Conservation (phyloP, 2,888 invertebrate genomes). For the Uropetala carovei region DNA sequence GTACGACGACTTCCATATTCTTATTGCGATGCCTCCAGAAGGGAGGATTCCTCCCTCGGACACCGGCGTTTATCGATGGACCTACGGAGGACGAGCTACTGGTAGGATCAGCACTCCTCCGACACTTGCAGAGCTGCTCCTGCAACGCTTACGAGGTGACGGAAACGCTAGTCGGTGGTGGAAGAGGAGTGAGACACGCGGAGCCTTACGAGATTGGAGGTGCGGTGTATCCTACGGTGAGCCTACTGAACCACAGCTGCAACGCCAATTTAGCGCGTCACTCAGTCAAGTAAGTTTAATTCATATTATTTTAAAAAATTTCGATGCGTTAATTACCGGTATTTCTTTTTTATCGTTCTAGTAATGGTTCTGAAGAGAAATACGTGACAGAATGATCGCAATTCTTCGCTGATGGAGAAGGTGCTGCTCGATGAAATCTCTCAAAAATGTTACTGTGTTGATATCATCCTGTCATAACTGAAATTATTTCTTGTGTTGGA, state of each 20-base stretch:
- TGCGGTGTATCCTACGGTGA: constrained; percentile 75
- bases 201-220: constrained; percentile 73
- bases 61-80: constrained; percentile 66
- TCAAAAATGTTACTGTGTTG: too few relatives aligned
- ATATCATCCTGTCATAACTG: too few relatives aligned
- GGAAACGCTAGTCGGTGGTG: constrained; percentile 73
- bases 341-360: too few relatives aligned
- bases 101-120: constrained; percentile 73
- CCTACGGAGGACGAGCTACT: constrained; percentile 69
- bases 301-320: too few relatives aligned
- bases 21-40: constrained; percentile 73
- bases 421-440: too few relatives aligned
- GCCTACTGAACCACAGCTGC: constrained; percentile 76
- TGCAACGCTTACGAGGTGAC: constrained; percentile 77
- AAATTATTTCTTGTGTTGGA: too few relatives aligned
- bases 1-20: constrained; percentile 74
- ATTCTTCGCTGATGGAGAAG: too few relatives aligned
- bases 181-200: constrained; percentile 67
- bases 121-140: constrained; percentile 75
- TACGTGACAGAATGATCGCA: too few relatives aligned
- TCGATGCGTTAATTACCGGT: too few relatives aligned
- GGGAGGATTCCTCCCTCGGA: constrained; percentile 67
- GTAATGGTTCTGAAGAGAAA: too few relatives aligned
- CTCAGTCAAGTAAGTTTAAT: constrained; percentile 67
- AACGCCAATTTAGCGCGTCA: constrained; percentile 75